Evolutionary conservation across 2,113 vertebrate genomes (phyloP), one percentile per base, ranked within the genome.

Genomic region (Tachysurus vachellii): DNA sequence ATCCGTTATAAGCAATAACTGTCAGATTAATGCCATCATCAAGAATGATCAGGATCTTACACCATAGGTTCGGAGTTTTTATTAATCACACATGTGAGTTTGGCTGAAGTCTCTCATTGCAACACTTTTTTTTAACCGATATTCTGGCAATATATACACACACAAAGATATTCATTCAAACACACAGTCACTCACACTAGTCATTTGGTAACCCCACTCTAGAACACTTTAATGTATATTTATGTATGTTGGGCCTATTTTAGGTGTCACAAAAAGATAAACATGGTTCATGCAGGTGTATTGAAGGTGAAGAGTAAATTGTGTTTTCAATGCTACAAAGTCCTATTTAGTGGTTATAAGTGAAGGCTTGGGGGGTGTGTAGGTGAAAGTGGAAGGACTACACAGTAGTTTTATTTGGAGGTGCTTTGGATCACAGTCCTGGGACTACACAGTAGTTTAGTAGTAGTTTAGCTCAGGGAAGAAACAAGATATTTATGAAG

Each of bases 381-480:
- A 90, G 84, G 81, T 68, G 64, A 71, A 26, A 21, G 82, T 66
- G 31, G 71, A 89, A 83, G 82, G 89, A 90, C 90, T 90, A 89
- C 90, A 90, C 88, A 90, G 87, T 71, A 86, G 87, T 86, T 88
- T 54, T 61, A 80, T 79, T 84, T 70, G 87, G 84, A 87, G 82
- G 79, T 88, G 59, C 50, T 82, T 82, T 68, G 57, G 87, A 80
- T 62, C 66, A 88, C 76, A 90, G 87, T 82, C 87, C 87, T 88
- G 85, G 89, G 82, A 90, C 87, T 88, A 64, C 85, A 91, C 86
- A 87, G 84, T 83, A 87, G 85, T 88, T 84, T 91, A 64, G 3
- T n/a, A 84, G 53, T 28, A 59, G 83, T 61, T 73, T 61, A 85
- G 36, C 71, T 85, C 53, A 21, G 83, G 81, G 36, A 88, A 88